phyloP scores from a whole-genome alignment of 1,140 invertebrate genomes.

The Platyura marginata region DNA sequence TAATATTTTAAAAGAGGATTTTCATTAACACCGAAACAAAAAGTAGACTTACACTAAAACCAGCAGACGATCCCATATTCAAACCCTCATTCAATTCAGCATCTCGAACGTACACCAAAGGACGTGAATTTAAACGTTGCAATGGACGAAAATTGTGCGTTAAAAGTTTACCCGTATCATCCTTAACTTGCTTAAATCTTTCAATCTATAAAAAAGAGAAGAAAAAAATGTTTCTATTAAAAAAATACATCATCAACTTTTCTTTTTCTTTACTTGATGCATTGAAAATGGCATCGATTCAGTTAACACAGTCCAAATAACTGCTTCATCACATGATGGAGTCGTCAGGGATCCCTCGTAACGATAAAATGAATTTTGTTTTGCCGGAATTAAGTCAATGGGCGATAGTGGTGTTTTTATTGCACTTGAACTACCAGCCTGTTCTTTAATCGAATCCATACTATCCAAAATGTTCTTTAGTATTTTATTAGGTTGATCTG shows the following conservation, averaged over 20 bases:
- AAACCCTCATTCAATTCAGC: too few relatives aligned
- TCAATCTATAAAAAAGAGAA: too few relatives aligned
- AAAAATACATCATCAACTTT: slow-evolving; percentile 23
- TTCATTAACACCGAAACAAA: too few relatives aligned
- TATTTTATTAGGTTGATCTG: slow-evolving; percentile 26
- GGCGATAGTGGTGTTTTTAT: slow-evolving; percentile 21
- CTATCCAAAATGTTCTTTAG: slow-evolving; percentile 18
- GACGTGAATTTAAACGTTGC: slow-evolving; percentile 22
- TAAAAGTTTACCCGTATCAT: slow-evolving; percentile 17
- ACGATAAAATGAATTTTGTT: slow-evolving; percentile 34
- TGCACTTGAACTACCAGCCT: slow-evolving; percentile 9
- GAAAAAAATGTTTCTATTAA: slow-evolving; percentile 5
- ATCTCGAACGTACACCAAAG: slow-evolving; percentile 13
- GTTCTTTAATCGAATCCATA: slow-evolving; percentile 22
- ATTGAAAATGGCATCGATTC: slow-evolving; percentile 35
- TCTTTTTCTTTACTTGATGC: too few relatives aligned
- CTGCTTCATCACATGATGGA: slow-evolving; percentile 48
- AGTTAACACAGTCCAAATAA: slow-evolving; percentile 53
- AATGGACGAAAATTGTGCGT: slow-evolving; percentile 26
- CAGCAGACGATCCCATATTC: too few relatives aligned
- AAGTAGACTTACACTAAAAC: too few relatives aligned
- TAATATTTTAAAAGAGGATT: too few relatives aligned
- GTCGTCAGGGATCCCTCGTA: slow-evolving; percentile 62
- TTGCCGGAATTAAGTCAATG: slow-evolving; percentile 29
- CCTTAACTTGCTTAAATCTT: slow-evolving; percentile 23